Evolutionary conservation across 2,797 vertebrate genomes (phyloP).

Genomic region (Xerus rutilus): DNA sequence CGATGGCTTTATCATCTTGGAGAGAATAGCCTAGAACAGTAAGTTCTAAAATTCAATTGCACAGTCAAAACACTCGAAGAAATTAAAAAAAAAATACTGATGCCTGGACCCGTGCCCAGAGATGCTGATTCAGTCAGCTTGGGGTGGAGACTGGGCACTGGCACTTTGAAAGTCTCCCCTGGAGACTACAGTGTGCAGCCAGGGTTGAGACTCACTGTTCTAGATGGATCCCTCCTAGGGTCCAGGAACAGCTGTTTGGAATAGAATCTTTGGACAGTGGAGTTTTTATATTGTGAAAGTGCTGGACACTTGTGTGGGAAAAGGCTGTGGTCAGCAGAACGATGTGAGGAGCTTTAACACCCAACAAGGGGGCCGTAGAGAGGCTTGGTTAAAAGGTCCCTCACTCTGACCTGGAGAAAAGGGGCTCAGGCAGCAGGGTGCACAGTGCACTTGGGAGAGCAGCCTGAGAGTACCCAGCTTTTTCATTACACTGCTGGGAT

Average conservation of each 20-base stretch:
- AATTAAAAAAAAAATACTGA: neutral
- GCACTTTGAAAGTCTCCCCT: neutral
- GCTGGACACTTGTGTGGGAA: neutral
- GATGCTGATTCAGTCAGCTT: neutral
- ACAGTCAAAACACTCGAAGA: neutral
- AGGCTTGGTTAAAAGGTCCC: neutral
- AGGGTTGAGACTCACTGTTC: neutral
- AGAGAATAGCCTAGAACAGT: neutral
- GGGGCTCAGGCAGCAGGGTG: neutral
- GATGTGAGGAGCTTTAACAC: neutral
- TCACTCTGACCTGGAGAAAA: fast-evolving
- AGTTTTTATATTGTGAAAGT: neutral
- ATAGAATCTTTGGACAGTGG: neutral
- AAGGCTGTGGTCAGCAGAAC: neutral
- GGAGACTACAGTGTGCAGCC: neutral
- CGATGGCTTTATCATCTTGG: neutral
- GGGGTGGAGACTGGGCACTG: neutral
- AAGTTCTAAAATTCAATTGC: neutral
- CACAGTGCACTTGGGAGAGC: neutral
- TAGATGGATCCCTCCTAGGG: neutral
- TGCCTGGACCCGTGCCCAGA: neutral
- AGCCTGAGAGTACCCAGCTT: neutral
- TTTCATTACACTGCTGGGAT: neutral
- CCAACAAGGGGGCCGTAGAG: neutral
- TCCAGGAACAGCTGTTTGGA: conserved; percentile 65